Base-by-base conservation (phyloP, 2,113 vertebrate genomes). In the Actinemys pallida region DNA sequence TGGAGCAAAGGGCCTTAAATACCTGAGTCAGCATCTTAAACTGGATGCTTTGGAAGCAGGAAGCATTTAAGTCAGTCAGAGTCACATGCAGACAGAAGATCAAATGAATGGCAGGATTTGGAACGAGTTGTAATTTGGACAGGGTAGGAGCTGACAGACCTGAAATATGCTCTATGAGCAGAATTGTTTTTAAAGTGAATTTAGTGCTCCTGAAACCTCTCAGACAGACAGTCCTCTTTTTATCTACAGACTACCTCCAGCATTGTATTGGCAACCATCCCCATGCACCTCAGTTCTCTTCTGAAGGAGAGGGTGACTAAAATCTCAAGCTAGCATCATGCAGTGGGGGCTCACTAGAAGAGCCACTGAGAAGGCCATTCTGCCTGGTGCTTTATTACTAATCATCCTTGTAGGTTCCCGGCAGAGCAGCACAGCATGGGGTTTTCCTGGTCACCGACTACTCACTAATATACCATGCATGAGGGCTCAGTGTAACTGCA, bases 371-470 rank as follows among this genome's bases (percentile, higher is more conserved):
- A 27, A 47, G 42, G 39, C 75, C 24, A 8, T 27, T 76, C 42
- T 25, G 12, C 11, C 42, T 0, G 0, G 29, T 1, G 3, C 1
- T 56, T 50, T 29, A 54, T 35, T 20, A 10, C 19, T 42, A 76
- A n/a, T 1, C 13, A 49, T 16, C 56, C 10, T 35, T 52, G 31
- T 57, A 72, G 47, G 50, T 35, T 89, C 47, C 5, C 39, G 22
- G 13, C 69, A 39, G 22, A 57, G 59, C 1, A 4, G 6, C 3
- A 57, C 0, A 59, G 42, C n/a, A 75, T 6, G 72, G 39, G 39
- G 39, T 47, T 76, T 45, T 45, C 5, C 42, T 76, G 0, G 27
- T 31, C 0, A 2, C 1, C 1, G 39, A 39, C 20, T 20, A 16
- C 75, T 76, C 75, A 47, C 5, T 47, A 47, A 47, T 76, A 42